Conservation (phyloP, 1,140 invertebrate genomes). For the Drosophila orena region DNA sequence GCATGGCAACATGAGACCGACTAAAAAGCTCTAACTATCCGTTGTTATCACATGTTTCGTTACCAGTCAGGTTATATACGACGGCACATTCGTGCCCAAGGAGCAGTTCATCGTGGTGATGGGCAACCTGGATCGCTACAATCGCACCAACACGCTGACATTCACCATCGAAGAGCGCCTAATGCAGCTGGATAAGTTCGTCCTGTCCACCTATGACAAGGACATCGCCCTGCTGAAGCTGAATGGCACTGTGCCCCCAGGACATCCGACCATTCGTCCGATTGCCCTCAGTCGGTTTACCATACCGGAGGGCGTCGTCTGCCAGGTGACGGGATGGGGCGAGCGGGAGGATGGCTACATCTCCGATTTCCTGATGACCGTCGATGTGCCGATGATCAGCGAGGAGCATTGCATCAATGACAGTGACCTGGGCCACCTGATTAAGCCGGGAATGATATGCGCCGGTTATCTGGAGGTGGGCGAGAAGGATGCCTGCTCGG, state of each 20-base stretch:
- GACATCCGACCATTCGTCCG: conserved; percentile 64
- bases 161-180: conserved; percentile 56
- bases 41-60: background rate
- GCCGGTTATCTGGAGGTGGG: conserved; percentile 71
- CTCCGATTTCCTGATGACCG: conserved; percentile 63
- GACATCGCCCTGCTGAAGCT: conserved; percentile 67
- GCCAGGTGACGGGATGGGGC: conserved; percentile 80
- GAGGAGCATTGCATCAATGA: conserved; percentile 52
- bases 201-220: conserved; percentile 54
- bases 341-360: conserved; percentile 54
- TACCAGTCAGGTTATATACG: conserved; percentile 51
- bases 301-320: conserved; percentile 35
- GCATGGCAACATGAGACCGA: too few relatives aligned
- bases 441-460: conserved; percentile 75
- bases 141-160: conserved; percentile 53
- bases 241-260: conserved; percentile 56
- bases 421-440: conserved; percentile 23
- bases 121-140: conserved; percentile 77
- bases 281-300: conserved; percentile 42
- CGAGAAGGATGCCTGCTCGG: conserved; percentile 66
- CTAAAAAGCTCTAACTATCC: too few relatives aligned
- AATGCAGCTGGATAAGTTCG: conserved; percentile 45
- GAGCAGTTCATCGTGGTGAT: conserved; percentile 69
- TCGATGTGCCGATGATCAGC: conserved; percentile 68
- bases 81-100: conserved; percentile 61